phyloP scores from a whole-genome alignment of 2,888 invertebrate genomes.

The Masnerella sp. region DNA sequence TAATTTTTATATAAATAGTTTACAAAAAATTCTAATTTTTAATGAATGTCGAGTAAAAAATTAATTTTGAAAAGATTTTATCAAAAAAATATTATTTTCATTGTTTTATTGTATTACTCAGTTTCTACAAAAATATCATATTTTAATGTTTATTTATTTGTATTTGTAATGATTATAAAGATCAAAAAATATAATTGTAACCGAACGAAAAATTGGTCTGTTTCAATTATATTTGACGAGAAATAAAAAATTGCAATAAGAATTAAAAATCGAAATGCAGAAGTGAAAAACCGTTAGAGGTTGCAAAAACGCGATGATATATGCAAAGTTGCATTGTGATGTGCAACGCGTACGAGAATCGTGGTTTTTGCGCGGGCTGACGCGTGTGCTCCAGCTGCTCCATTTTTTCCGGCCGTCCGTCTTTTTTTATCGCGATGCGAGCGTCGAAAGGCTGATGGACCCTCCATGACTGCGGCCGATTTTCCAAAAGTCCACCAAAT shows the following conservation, averaged over 20 bases:
- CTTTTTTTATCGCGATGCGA: slow-evolving; percentile 38
- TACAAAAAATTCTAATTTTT: too few relatives aligned
- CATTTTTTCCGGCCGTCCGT: slow-evolving; percentile 68
- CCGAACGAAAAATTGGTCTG: neutral
- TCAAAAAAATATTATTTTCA: neutral
- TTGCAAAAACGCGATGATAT: neutral
- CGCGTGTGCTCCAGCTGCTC: slow-evolving; percentile 76
- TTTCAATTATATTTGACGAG: neutral
- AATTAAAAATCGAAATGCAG: too few relatives aligned
- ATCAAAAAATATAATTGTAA: too few relatives aligned
- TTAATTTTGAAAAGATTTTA: neutral
- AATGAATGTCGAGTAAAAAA: too few relatives aligned
- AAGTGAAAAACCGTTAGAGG: slow-evolving; percentile 16
- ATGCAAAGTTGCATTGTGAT: slow-evolving; percentile 42
- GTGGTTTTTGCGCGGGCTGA: slow-evolving; percentile 65
- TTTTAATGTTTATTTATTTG: too few relatives aligned
- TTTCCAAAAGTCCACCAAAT: slow-evolving; percentile 23
- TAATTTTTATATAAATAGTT: too few relatives aligned
- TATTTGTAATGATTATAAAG: too few relatives aligned
- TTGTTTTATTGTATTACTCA: neutral
- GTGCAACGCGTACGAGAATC: slow-evolving; percentile 22
- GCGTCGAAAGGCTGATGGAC: slow-evolving; percentile 42
- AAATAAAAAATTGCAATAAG: neutral
- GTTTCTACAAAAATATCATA: neutral
- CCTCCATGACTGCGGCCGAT: slow-evolving; percentile 25